These are phyloP conservation scores for Gymnocheta viridis DNA, from an alignment of 2,888 invertebrate species.

Conservation along the genomic window DNA sequence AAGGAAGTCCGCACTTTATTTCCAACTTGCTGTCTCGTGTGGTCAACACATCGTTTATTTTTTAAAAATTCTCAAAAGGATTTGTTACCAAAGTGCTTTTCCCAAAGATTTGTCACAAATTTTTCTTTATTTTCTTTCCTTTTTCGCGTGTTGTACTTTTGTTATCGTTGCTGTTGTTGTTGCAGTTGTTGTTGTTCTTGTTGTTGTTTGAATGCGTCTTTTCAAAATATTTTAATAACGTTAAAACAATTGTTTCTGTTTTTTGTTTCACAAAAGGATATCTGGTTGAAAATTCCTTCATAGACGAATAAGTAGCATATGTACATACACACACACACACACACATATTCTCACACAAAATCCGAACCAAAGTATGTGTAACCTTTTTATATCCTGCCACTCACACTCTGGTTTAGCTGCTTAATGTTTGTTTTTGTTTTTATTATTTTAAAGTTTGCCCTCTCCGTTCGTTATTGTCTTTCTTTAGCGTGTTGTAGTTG, in stretches of 20 bases:
- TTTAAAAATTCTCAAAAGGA: not conserved
- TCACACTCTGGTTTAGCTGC: slow-evolving; percentile 23
- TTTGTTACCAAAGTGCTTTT: not conserved
- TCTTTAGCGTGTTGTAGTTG: slow-evolving; percentile 10
- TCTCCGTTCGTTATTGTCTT: not conserved
- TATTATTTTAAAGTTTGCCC: slow-evolving; percentile 10
- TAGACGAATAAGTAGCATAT: not conserved
- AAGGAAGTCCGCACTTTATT: no score
- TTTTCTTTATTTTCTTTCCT: slow-evolving; percentile 10
- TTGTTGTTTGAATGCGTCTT: slow-evolving; percentile 23
- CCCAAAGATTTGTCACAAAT: slow-evolving; percentile 35
- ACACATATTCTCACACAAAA: not conserved
- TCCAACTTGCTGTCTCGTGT: no score
- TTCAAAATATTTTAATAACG: slow-evolving; percentile 18
- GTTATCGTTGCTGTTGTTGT: not conserved
- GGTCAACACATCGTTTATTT: not conserved
- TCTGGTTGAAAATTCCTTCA: slow-evolving; percentile 40
- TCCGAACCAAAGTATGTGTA: slow-evolving; percentile 3
- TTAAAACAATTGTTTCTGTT: not conserved
- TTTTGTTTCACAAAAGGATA: slow-evolving; percentile 41
- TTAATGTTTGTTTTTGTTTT: not conserved
- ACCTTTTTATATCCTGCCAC: slow-evolving; percentile 47
- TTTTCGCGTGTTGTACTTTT: slow-evolving; percentile 24
- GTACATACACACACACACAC: not conserved
- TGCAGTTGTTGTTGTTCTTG: not conserved